Conservation (phyloP, 2,113 vertebrate genomes). For the Gulo gulo region DNA sequence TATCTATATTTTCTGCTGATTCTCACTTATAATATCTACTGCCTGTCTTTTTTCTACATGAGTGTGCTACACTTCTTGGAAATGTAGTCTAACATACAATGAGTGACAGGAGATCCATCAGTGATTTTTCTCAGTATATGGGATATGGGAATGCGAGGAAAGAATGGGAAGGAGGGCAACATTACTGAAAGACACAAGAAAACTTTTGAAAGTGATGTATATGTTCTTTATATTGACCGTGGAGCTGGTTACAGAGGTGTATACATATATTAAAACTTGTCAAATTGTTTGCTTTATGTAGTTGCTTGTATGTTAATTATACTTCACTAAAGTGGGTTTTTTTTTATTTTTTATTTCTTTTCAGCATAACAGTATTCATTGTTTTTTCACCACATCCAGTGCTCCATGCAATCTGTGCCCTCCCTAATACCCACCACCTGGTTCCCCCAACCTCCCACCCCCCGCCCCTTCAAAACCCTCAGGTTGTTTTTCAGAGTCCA, state of each 20-base stretch:
- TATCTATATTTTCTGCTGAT: neutral
- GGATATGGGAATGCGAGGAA: neutral
- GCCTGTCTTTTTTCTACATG: neutral
- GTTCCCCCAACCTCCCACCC: no score
- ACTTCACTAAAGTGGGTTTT: neutral
- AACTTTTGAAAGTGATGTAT: neutral
- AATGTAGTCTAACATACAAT: neutral
- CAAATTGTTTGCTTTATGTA: neutral
- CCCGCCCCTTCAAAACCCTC: no score
- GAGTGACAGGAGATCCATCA: neutral
- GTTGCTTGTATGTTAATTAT: neutral
- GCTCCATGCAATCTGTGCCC: no score
- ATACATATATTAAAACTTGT: neutral
- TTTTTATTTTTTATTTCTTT: no score
- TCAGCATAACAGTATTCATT: no score
- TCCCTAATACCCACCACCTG: no score
- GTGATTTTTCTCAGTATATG: neutral
- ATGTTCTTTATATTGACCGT: neutral
- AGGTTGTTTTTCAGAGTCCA: no score
- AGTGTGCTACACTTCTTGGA: neutral
- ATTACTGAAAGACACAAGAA: neutral
- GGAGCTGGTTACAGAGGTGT: neutral
- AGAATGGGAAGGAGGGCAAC: neutral
- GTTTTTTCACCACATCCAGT: no score
- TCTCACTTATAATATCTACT: neutral